These are phyloP conservation scores for zebrafish (Danio rerio) DNA, from an alignment of 2,113 vertebrate genomes.

Conservation along the genomic window DNA sequence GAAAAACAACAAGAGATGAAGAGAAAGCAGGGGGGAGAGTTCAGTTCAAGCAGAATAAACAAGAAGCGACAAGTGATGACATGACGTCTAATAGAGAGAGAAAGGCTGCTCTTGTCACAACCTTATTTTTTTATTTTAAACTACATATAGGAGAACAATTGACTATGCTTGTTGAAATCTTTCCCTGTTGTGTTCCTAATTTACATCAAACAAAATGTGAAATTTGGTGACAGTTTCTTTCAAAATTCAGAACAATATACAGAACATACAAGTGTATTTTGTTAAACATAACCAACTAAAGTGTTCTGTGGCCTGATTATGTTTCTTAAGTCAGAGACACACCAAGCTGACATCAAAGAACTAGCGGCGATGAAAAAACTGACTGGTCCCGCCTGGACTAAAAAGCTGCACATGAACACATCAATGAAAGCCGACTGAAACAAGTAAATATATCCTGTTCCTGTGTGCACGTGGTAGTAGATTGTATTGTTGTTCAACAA, in stretches of 20 bases:
- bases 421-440: too few species aligned
- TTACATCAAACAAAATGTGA: conserved; percentile 12
- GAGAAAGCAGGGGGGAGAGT: conserved; percentile 18
- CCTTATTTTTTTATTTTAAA: conserved; percentile 12
- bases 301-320: background rate
- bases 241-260: background rate
- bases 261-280: background rate
- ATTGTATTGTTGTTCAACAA: too few species aligned
- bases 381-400: too few species aligned
- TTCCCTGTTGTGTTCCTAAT: conserved; percentile 12
- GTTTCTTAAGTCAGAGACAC: too few species aligned
- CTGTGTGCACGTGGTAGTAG: too few species aligned
- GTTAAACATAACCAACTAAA: background rate
- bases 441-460: too few species aligned
- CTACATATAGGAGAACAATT: background rate
- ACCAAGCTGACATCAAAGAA: too few species aligned
- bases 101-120: conserved; percentile 7
- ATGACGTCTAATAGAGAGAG: conserved; percentile 28
- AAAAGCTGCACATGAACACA: too few species aligned
- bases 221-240: background rate
- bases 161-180: conserved; percentile 12
- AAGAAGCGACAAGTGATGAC: conserved; percentile 41
- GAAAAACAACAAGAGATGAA: conserved; percentile 22
- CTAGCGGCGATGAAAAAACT: too few species aligned
- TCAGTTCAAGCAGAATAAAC: conserved; percentile 28